Evolutionary conservation across 2,113 vertebrate species (phyloP).

Genomic region (Psephotus haematonotus): DNA sequence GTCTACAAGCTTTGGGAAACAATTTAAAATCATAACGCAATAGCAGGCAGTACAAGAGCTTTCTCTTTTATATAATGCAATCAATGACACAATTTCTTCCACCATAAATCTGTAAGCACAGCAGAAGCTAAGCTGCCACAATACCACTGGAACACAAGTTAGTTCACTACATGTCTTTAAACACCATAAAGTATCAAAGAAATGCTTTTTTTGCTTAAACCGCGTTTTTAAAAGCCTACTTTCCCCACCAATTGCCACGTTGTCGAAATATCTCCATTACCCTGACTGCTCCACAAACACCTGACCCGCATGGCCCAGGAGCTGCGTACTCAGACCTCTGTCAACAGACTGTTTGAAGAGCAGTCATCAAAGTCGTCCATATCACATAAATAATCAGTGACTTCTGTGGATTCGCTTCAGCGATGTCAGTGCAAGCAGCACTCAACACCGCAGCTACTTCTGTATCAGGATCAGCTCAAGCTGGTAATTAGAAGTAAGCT

Average conservation of each 20-base stretch:
- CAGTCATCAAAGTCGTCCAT: neutral
- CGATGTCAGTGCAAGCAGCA: neutral
- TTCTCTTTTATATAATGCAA: slow-evolving; percentile 25
- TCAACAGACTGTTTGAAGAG: neutral
- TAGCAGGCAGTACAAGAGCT: neutral
- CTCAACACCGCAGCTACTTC: neutral
- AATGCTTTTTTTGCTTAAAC: neutral
- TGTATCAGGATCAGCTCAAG: neutral
- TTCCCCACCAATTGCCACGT: neutral
- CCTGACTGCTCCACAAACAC: neutral
- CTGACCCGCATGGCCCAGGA: neutral
- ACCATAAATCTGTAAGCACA: neutral
- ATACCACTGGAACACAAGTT: neutral
- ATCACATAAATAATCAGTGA: neutral
- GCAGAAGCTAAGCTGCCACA: neutral
- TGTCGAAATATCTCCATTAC: neutral
- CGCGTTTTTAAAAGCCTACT: neutral
- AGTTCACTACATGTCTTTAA: neutral
- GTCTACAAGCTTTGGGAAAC: slow-evolving; percentile 20
- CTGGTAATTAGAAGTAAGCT: slow-evolving; percentile 47
- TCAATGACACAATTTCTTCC: slow-evolving; percentile 35
- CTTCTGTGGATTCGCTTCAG: neutral
- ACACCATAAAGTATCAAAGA: neutral
- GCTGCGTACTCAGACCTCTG: neutral
- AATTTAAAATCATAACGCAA: slow-evolving; percentile 40